Evolutionary conservation across 2,797 vertebrate species (phyloP), one percentile per base, ranked within the genome.

Genomic region (Kryptopterus vitreolus): DNA sequence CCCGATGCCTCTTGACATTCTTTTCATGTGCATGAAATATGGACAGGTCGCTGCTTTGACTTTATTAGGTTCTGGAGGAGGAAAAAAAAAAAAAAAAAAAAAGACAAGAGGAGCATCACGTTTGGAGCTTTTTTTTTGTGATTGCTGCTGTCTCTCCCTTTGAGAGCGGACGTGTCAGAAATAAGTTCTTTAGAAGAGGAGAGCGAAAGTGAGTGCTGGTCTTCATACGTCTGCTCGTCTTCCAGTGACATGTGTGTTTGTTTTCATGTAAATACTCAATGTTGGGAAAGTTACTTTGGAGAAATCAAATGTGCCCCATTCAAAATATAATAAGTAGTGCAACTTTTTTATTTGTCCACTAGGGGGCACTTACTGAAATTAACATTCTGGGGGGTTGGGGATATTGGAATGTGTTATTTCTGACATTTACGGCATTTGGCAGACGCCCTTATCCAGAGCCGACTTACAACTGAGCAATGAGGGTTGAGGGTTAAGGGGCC

Each of bases 161-260:
- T 74, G 24, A 57, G 58, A 75, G 38, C 11, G 48, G 22, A 53
- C 13, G 31, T 22, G 50, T 53, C 66, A 48, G 48, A 33, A 15
- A 71, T 20, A 29, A 53, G 69, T 35, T n/a, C 69, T 53, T 71
- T 29, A 53, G 50, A 53, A 53, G 50, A 15, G 53, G 65, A 86
- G 90, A 87, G 88, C 83, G 0, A 43, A 43, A 10, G 88, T 90
- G 88, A 90, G 92, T 91, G 87, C 90, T 92, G 87, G 85, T 89
- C 91, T 90, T 88, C 76, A 0, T 85, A 81, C 84, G 88, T 88
- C 90, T 81, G 85, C 89, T 92, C 87, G 58, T 93, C 90, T 93
- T 88, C 84, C 58, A n/a, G n/a, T n/a, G n/a, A n/a, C n/a, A n/a
- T n/a, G n/a, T n/a, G n/a, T n/a, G n/a, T 87, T 81, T 52, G 70